Conservation (phyloP, 2,797 vertebrate genomes). For the Mustela erminea region DNA sequence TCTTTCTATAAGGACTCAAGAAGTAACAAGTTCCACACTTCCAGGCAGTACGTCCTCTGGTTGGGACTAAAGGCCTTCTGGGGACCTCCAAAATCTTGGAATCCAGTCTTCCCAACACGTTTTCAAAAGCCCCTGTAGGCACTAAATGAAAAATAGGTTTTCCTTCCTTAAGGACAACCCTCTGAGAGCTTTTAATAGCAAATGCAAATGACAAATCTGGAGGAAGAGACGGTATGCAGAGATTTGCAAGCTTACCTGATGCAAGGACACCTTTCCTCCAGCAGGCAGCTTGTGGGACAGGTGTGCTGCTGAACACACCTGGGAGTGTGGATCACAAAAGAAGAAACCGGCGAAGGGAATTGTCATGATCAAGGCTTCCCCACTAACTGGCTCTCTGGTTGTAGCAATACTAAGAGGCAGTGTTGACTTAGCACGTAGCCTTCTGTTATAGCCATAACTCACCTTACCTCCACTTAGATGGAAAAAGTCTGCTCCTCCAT, state of each 20-base stretch:
- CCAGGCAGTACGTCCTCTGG: background rate
- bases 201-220: background rate
- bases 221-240: background rate
- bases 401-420: background rate
- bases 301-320: background rate
- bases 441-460: background rate
- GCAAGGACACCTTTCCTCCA: background rate
- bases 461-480: background rate
- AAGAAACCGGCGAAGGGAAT: background rate
- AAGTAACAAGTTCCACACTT: background rate
- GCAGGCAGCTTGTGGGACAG: background rate
- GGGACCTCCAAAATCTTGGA: background rate
- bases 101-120: background rate
- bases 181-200: conserved; percentile 35
- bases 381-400: background rate
- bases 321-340: background rate
- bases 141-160: background rate
- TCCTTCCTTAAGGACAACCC: background rate
- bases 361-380: background rate
- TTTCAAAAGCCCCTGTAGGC: background rate
- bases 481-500: background rate
- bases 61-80: background rate
- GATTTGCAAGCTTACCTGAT: conserved; percentile 4
- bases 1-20: background rate
- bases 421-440: background rate